Conservation (phyloP, 2,888 invertebrate genomes). For the Acleris literana region DNA sequence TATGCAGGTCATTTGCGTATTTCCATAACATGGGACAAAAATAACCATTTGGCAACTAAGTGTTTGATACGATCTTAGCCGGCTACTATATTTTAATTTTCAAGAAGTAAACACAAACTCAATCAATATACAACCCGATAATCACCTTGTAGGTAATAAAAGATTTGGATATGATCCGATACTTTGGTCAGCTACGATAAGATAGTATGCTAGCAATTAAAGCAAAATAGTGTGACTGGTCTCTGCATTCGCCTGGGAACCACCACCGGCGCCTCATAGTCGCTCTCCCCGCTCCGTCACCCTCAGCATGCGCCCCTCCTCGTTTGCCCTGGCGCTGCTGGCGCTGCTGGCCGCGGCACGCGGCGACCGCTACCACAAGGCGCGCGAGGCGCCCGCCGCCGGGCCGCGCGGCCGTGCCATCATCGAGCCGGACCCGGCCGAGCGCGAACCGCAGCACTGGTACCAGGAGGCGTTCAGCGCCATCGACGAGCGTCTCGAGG, state of each 20-base stretch:
- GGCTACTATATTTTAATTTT: too few species aligned
- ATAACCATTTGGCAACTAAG: too few species aligned
- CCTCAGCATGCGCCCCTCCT: neutral
- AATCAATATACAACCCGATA: too few species aligned
- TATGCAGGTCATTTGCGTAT: rapidly evolving
- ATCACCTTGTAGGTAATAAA: too few species aligned
- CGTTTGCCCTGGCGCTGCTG: conserved; percentile 20
- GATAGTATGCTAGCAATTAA: conserved; percentile 5
- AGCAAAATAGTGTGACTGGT: neutral
- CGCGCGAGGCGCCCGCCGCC: conserved; percentile 34
- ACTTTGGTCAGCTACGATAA: too few species aligned
- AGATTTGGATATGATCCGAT: too few species aligned
- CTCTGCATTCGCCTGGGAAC: conserved; percentile 2
- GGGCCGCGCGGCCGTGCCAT: neutral
- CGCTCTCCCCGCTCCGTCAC: neutral
- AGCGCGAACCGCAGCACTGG: conserved; percentile 38
- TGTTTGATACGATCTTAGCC: too few species aligned
- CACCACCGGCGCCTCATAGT: neutral
- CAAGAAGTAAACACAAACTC: too few species aligned
- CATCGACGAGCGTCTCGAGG: conserved; percentile 53
- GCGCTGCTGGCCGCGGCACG: conserved; percentile 33
- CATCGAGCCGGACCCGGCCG: conserved; percentile 9
- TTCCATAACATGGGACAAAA: too few species aligned
- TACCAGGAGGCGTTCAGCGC: conserved; percentile 44
- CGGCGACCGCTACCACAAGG: conserved; percentile 34